Percentiles rank a stretch among this genome's conserved stretches.
Conservation (phyloP, 2,888 invertebrate genomes). For the Exephanes ischioxanthus region DNA sequence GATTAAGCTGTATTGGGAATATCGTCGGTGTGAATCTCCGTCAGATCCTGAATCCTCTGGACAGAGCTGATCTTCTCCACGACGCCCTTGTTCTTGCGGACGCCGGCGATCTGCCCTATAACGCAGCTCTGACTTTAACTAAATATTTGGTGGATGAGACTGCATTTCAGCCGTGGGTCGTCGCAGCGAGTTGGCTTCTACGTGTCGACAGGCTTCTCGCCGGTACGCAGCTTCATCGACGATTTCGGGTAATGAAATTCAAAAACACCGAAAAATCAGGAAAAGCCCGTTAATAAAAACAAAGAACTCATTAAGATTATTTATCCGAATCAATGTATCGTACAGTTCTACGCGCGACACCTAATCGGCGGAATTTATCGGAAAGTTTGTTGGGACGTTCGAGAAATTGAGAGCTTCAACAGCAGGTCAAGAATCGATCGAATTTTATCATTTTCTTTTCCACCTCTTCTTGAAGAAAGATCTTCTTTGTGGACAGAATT, state of each 20-base stretch:
- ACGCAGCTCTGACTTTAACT: constrained; percentile 64
- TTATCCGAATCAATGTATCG: background rate
- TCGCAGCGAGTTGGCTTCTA: constrained; percentile 70
- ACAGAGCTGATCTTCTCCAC: constrained; percentile 73
- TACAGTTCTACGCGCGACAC: constrained; percentile 61
- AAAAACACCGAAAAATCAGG: background rate
- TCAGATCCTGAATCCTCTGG: constrained; percentile 64
- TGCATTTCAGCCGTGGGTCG: constrained; percentile 71
- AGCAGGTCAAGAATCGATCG: constrained; percentile 62
- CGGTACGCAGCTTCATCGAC: constrained; percentile 59
- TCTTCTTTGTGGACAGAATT: background rate
- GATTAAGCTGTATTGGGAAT: background rate
- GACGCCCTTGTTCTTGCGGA: constrained; percentile 71
- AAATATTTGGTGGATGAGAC: constrained; percentile 70
- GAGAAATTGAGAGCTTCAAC: constrained; percentile 45
- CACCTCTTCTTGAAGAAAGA: background rate
- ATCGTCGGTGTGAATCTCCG: constrained; percentile 1
- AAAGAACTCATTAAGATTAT: background rate
- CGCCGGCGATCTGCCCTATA: constrained; percentile 61
- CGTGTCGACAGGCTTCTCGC: constrained; percentile 68
- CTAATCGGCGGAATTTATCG: constrained; percentile 55
- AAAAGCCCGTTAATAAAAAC: background rate
- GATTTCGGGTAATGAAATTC: constrained; percentile 63
- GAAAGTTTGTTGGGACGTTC: constrained; percentile 56
- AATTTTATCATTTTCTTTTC: constrained; percentile 13